These are phyloP conservation scores for Camponotus fellah DNA, from an alignment of 2,888 invertebrate genomes.

Conservation along the genomic window DNA sequence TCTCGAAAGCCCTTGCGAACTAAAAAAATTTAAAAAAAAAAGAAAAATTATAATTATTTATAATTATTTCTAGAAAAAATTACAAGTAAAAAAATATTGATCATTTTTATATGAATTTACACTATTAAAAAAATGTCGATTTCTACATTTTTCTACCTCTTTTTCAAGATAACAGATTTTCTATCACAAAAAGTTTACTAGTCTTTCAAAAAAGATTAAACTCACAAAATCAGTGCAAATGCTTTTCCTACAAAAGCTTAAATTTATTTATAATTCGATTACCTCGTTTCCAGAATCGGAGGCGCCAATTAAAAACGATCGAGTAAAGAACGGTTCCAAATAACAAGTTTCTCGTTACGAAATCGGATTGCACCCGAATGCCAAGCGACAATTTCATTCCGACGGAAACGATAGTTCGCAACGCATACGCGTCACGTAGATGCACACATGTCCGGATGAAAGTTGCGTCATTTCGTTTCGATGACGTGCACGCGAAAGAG, in stretches of 20 bases:
- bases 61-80: not conserved
- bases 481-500: constrained; percentile 40
- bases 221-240: not conserved
- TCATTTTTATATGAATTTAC: not conserved
- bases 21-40: not conserved
- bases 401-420: constrained; percentile 24
- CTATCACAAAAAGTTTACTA: not conserved
- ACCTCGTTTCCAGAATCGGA: not conserved
- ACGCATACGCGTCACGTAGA: constrained; percentile 27
- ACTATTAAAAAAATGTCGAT: not conserved
- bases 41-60: not conserved
- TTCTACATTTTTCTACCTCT: not conserved
- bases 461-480: constrained; percentile 53
- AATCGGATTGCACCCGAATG: constrained; percentile 21
- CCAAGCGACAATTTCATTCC: constrained; percentile 48
- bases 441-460: constrained; percentile 35
- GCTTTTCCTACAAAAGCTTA: not conserved
- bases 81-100: too few species aligned
- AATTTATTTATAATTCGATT: constrained; percentile 7
- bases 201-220: not conserved
- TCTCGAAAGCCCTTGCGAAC: not conserved
- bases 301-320: not conserved
- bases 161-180: not conserved
- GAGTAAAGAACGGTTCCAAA: not conserved
- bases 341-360: constrained; percentile 31